Conservation (phyloP, 2,797 vertebrate species). For the Poeciliopsis infans region DNA sequence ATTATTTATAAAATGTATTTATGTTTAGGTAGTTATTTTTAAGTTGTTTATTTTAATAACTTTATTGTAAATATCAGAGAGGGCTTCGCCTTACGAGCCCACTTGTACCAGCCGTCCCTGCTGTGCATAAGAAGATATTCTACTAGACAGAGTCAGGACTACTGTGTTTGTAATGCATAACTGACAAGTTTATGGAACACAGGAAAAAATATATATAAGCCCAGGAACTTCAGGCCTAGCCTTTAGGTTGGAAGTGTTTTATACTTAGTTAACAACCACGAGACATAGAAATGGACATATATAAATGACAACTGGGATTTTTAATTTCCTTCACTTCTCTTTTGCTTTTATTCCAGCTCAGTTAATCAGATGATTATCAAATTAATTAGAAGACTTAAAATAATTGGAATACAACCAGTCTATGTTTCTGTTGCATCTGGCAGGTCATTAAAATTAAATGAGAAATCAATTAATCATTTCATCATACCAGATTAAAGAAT, state of each 20-base stretch:
- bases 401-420: conserved; percentile 55
- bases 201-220: conserved; percentile 21
- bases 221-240: conserved; percentile 20
- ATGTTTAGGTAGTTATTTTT: no score
- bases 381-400: conserved; percentile 68
- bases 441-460: conserved; percentile 15
- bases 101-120: no score
- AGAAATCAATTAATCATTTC: conserved; percentile 31
- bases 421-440: conserved; percentile 43
- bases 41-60: no score
- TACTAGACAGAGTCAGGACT: conserved; percentile 32
- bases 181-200: conserved; percentile 26
- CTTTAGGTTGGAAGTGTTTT: conserved; percentile 18
- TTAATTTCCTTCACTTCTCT: conserved; percentile 62
- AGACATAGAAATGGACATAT: background rate
- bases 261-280: conserved; percentile 14
- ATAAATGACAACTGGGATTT: conserved; percentile 38
- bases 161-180: conserved; percentile 28
- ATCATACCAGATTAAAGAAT: conserved; percentile 6
- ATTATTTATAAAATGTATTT: no score
- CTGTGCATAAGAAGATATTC: conserved; percentile 47
- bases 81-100: no score
- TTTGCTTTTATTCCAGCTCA: conserved; percentile 60
- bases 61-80: no score
- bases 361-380: conserved; percentile 63